phyloP scores from a whole-genome alignment of 2,888 invertebrate genomes.

The Koerneria pararmatus region DNA sequence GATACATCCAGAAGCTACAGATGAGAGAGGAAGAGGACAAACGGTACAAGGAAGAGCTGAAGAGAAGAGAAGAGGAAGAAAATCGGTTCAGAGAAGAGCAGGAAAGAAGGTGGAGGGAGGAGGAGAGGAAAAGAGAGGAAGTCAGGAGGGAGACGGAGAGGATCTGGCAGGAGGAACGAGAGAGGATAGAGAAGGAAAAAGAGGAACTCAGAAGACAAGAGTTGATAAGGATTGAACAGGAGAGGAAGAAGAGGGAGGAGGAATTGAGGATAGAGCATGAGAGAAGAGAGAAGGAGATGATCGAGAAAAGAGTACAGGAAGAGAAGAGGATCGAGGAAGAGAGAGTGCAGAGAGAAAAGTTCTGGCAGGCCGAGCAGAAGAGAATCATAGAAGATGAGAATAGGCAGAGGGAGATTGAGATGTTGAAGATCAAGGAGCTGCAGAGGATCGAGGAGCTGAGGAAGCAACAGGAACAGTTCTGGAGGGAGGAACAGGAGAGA shows the following conservation, averaged over 20 bases:
- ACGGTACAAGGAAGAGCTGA: not conserved
- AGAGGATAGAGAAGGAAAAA: constrained; percentile 8
- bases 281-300: not conserved
- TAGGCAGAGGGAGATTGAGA: no score
- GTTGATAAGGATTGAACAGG: not conserved
- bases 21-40: not conserved
- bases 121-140: not conserved
- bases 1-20: not conserved
- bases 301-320: constrained; percentile 11
- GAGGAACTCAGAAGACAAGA: not conserved
- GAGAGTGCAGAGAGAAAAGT: constrained; percentile 7
- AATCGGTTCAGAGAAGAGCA: not conserved
- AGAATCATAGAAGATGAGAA: not conserved
- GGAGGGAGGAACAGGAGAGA: not conserved
- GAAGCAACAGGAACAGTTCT: not conserved
- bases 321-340: not conserved
- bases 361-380: not conserved
- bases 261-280: constrained; percentile 18
- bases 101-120: not conserved
- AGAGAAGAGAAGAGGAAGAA: constrained; percentile 8
- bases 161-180: constrained; percentile 31
- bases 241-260: constrained; percentile 8
- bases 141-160: not conserved
- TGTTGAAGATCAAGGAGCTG: no score
- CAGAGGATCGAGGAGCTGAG: no score